Conservation (phyloP, 2,113 vertebrate species). For the Talpa occidentalis region DNA sequence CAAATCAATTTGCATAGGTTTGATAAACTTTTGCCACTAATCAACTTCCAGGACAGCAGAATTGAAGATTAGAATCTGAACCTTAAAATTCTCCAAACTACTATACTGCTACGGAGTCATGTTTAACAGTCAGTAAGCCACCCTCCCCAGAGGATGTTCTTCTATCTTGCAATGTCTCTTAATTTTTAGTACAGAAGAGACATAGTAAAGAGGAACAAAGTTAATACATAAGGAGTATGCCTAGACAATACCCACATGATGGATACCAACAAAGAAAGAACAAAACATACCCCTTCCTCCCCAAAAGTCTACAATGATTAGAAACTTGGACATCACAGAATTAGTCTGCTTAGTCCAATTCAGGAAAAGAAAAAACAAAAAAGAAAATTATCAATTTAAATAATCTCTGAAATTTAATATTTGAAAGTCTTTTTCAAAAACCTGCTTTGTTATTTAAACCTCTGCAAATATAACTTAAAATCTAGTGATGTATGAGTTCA, state of each 20-base stretch:
- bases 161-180: background rate
- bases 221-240: background rate
- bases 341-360: background rate
- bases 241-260: background rate
- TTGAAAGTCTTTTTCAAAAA: background rate
- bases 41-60: background rate
- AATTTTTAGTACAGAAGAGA: background rate
- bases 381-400: background rate
- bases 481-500: background rate
- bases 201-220: background rate
- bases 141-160: background rate
- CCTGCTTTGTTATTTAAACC: background rate
- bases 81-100: background rate
- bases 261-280: background rate
- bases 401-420: background rate
- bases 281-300: too few relatives aligned
- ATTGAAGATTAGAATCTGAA: background rate
- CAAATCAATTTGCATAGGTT: background rate
- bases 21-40: background rate
- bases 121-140: background rate
- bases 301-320: background rate
- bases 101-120: background rate
- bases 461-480: background rate
- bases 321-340: background rate
- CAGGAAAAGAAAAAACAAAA: background rate